Evolutionary conservation across 2,888 invertebrate species (phyloP), one percentile per base, ranked within the genome.

Genomic region (Bimastos eiseni): DNA sequence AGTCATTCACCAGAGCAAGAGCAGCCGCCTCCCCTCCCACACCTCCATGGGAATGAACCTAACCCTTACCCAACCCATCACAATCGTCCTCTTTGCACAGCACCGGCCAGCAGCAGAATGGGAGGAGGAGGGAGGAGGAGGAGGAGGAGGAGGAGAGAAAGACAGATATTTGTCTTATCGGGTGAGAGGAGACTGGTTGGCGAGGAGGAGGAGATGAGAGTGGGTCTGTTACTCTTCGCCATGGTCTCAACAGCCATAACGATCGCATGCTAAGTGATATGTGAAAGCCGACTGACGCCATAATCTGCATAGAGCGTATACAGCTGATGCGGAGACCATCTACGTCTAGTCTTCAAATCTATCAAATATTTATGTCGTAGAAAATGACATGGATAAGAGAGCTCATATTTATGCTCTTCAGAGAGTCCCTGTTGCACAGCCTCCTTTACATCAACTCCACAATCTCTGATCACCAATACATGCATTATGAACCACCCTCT

Each of bases 11-110:
- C 13, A n/a, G 70, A 70, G n/a, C n/a, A 70, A 70, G 70, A 70
- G n/a, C 30, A n/a, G 30, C 70, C 30, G 70, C 70, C 8, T 13
- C 41, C 13, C 15, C 41, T 1, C 8, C 41, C 5, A 1, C 41
- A 38, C 1, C 41, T n/a, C 49, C 8, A 70, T 70, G 70, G 70
- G 70, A 70, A 70, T 70, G 70, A 70, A 30, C 70, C 24, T 70
- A 70, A 70, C 70, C 70, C 70, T 70, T 70, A 70, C 70, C 70
- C n/a, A n/a, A 70, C 70, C 70, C 70, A 70, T 70, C 70, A n/a
- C 70, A 70, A 70, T 70, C n/a, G 70, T 70, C 30, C 70, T n/a
- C n/a, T 70, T 70, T n/a, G 17, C 70, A 30, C 24, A 30, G 55
- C 55, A 70, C 70, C 70, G 49, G 49, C 49, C 30, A n/a, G 70